phyloP scores from a whole-genome alignment of 2,888 invertebrate species.

The Coecobrya sp. region DNA sequence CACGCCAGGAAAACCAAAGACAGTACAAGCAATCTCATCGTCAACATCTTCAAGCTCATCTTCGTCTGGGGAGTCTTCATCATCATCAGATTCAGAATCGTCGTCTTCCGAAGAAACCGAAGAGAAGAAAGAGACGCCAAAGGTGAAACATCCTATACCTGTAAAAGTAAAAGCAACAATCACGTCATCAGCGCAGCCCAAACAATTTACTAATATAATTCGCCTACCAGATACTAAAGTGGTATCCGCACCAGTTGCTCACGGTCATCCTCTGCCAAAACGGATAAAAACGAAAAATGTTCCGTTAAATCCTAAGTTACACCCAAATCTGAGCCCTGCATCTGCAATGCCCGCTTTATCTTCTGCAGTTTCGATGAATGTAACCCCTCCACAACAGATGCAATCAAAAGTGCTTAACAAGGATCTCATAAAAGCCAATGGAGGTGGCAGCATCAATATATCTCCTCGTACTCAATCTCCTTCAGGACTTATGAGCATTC shows the following conservation, averaged over 20 bases:
- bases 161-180: slow-evolving; percentile 17
- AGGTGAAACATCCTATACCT: neutral
- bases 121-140: slow-evolving; percentile 54
- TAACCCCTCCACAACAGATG: slow-evolving; percentile 17
- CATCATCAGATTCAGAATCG: slow-evolving; percentile 76
- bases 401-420: slow-evolving; percentile 62
- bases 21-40: slow-evolving; percentile 61
- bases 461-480: slow-evolving; percentile 66
- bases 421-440: slow-evolving; percentile 74
- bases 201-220: slow-evolving; percentile 27
- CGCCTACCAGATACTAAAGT: slow-evolving; percentile 36
- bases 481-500: slow-evolving; percentile 13
- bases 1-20: neutral
- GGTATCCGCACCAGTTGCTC: slow-evolving; percentile 43
- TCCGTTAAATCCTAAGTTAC: slow-evolving; percentile 84
- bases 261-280: slow-evolving; percentile 41
- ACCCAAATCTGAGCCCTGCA: slow-evolving; percentile 60
- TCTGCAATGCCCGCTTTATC: neutral
- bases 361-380: neutral
- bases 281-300: slow-evolving; percentile 86
- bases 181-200: neutral
- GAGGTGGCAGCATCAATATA: slow-evolving; percentile 28
- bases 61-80: slow-evolving; percentile 79
- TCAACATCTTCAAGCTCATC: slow-evolving; percentile 82
- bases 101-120: slow-evolving; percentile 63